Evolutionary conservation across 2,888 invertebrate genomes (phyloP).

Genomic region (Hymenopus coronatus): DNA sequence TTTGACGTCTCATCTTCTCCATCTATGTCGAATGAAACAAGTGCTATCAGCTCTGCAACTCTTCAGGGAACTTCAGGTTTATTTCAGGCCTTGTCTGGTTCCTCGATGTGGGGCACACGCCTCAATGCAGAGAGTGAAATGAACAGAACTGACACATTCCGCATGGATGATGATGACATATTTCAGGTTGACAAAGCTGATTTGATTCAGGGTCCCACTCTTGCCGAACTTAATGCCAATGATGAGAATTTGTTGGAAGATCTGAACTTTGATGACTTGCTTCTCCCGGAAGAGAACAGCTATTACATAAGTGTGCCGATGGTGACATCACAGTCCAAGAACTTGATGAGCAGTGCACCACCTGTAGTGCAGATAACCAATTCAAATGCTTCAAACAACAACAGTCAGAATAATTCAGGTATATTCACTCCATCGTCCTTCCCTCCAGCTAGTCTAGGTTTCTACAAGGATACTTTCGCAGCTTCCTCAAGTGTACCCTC

Average conservation of each 20-base stretch:
- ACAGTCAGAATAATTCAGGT: slow-evolving; percentile 34
- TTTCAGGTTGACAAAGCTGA: slow-evolving; percentile 76
- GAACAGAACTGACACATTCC: slow-evolving; percentile 50
- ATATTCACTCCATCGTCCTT: slow-evolving; percentile 41
- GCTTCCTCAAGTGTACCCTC: slow-evolving; percentile 48
- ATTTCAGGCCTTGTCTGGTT: slow-evolving; percentile 47
- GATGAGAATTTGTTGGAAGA: slow-evolving; percentile 80
- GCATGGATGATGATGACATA: slow-evolving; percentile 86
- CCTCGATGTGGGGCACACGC: slow-evolving; percentile 46
- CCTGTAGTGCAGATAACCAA: slow-evolving; percentile 32
- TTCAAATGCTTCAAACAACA: slow-evolving; percentile 37
- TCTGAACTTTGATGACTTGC: slow-evolving; percentile 80
- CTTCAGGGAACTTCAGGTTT: slow-evolving; percentile 46
- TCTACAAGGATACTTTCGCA: slow-evolving; percentile 42
- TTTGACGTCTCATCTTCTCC: slow-evolving; percentile 57
- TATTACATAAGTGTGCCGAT: slow-evolving; percentile 51
- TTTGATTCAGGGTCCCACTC: slow-evolving; percentile 76
- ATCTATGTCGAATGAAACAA: slow-evolving; percentile 45
- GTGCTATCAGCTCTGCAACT: slow-evolving; percentile 39
- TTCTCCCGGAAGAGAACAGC: slow-evolving; percentile 65
- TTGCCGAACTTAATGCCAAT: slow-evolving; percentile 82
- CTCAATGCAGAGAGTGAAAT: slow-evolving; percentile 20
- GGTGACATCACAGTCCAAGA: background rate
- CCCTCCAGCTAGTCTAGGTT: slow-evolving; percentile 41
- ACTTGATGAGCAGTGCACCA: slow-evolving; percentile 37